A percentile compares a stretch with the other conserved stretches of the same genome.
Evolutionary conservation across 2,888 invertebrate genomes (phyloP).

Genomic region (Hydropsyche betteni): DNA sequence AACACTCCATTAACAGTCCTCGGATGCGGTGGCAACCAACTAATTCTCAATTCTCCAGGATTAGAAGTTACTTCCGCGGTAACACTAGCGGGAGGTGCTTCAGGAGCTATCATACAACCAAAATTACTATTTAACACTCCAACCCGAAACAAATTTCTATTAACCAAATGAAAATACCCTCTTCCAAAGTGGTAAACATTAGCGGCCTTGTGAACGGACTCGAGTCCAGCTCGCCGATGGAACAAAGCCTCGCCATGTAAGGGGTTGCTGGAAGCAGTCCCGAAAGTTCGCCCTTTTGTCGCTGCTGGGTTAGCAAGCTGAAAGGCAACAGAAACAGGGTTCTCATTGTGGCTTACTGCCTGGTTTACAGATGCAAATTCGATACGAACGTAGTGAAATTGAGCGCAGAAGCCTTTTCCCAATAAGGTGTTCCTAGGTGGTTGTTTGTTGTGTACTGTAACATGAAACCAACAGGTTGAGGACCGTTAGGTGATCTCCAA

Average conservation of each 20-base stretch:
- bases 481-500: constrained; percentile 60
- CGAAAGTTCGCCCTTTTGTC: constrained; percentile 60
- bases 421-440: constrained; percentile 58
- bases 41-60: constrained; percentile 72
- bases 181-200: constrained; percentile 63
- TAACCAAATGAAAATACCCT: constrained; percentile 57
- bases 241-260: constrained; percentile 60
- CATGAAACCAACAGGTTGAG: constrained; percentile 62
- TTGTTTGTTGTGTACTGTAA: constrained; percentile 61
- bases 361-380: too few species aligned
- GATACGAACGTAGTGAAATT: constrained; percentile 60
- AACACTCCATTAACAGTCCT: constrained; percentile 71
- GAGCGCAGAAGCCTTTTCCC: constrained; percentile 61
- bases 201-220: constrained; percentile 62
- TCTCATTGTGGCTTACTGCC: too few species aligned
- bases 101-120: constrained; percentile 58
- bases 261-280: constrained; percentile 62
- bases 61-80: constrained; percentile 64
- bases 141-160: background rate
- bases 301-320: constrained; percentile 54
- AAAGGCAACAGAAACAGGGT: background rate
- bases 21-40: constrained; percentile 73
- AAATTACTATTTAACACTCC: background rate
- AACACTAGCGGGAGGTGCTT: constrained; percentile 61
- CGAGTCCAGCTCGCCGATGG: constrained; percentile 63